Conservation (phyloP, 2,888 invertebrate species). For the Watsonalla binaria region DNA sequence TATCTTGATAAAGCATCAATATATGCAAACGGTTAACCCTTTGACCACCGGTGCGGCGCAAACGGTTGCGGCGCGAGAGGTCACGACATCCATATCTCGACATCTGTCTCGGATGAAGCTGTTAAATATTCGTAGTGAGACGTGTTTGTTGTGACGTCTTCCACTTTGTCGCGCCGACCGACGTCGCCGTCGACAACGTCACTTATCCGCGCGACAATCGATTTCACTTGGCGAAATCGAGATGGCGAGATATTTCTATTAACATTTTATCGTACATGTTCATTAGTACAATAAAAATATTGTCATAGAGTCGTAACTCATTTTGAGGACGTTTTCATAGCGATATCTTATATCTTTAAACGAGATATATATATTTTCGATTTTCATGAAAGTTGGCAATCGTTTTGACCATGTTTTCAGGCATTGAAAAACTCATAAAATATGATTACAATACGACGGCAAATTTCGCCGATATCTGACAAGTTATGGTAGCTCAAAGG, state of each 20-base stretch:
- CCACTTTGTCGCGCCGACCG: conserved; percentile 38
- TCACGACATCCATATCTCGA: conserved; percentile 23
- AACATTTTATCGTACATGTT: not conserved
- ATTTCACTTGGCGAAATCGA: conserved; percentile 35
- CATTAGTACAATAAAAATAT: too few relatives aligned
- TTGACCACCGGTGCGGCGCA: conserved; percentile 9
- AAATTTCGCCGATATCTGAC: too few relatives aligned
- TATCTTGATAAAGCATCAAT: not conserved
- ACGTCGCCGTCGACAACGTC: conserved; percentile 12
- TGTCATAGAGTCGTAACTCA: too few relatives aligned
- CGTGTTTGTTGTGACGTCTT: conserved; percentile 13
- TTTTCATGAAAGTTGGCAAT: too few relatives aligned
- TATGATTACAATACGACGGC: too few relatives aligned
- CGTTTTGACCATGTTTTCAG: too few relatives aligned
- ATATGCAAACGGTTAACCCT: conserved; percentile 1
- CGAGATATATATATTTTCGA: too few relatives aligned
- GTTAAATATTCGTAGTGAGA: conserved; percentile 44
- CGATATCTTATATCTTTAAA: too few relatives aligned
- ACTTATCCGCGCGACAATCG: conserved; percentile 29
- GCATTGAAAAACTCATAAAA: too few relatives aligned
- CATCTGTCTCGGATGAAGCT: conserved; percentile 44
- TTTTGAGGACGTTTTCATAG: too few relatives aligned
- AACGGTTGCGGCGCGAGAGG: conserved; percentile 11
- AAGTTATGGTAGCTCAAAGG: too few relatives aligned
- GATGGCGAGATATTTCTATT: conserved; percentile 2